Conservation (phyloP, 1,140 invertebrate genomes). For the Macrostomum lignano region DNA sequence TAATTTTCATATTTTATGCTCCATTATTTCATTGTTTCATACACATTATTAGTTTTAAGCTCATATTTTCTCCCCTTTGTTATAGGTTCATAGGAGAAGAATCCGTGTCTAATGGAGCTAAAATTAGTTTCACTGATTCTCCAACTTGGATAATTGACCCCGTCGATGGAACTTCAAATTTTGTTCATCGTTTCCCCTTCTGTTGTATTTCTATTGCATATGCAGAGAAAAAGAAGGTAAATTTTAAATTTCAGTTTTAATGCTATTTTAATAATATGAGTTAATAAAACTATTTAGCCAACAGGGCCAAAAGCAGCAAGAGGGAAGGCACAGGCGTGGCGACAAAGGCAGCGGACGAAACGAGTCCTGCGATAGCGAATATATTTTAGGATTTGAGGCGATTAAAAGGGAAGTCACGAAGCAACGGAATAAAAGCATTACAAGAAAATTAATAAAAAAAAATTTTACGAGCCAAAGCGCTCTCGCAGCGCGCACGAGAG, state of each 20-base stretch:
- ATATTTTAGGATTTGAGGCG: no score
- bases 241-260: slow-evolving; percentile 1
- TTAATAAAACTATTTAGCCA: not conserved
- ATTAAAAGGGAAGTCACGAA: no score
- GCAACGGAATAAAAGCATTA: no score
- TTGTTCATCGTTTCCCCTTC: slow-evolving; percentile 29
- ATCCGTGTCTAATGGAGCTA: slow-evolving; percentile 40
- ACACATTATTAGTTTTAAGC: not conserved
- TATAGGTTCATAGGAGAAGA: slow-evolving; percentile 86
- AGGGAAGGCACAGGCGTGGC: no score
- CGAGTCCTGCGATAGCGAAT: no score
- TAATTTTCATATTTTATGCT: not conserved
- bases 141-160: slow-evolving; percentile 85
- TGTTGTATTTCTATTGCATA: slow-evolving; percentile 20
- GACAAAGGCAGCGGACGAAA: no score
- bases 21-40: not conserved
- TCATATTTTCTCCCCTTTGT: not conserved
- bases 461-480: no score
- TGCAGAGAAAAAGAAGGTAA: slow-evolving; percentile 36
- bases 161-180: slow-evolving; percentile 32
- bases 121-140: slow-evolving; percentile 46
- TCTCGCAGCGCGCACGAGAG: no score
- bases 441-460: no score
- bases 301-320: no score
- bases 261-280: not conserved